phyloP scores from a whole-genome alignment of 1,140 invertebrate species.

The Drosophila lowei region DNA sequence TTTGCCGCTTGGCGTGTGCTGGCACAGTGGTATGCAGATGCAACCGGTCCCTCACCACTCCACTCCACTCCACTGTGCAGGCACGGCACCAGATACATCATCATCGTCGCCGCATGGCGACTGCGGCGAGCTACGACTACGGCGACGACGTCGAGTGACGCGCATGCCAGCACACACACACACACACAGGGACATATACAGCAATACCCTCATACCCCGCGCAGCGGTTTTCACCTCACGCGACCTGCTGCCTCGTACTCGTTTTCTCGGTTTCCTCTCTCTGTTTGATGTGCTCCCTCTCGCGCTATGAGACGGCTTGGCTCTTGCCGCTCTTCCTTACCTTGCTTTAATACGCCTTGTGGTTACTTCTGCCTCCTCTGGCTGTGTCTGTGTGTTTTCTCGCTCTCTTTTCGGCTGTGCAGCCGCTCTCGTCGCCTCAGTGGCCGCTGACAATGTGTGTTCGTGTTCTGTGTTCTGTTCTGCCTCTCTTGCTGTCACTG shows the following conservation, averaged over 20 bases:
- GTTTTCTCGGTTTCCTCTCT: constrained; percentile 15
- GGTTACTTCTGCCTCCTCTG: no score
- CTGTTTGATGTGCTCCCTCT: not conserved
- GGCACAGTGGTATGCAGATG: constrained; percentile 1
- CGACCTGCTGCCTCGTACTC: constrained; percentile 46
- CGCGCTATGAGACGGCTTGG: no score
- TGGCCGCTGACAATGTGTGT: no score
- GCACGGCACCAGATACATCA: not conserved
- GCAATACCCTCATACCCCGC: not conserved
- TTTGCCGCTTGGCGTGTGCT: constrained; percentile 24
- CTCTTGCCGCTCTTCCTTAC: not conserved
- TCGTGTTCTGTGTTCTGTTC: no score
- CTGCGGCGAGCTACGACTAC: no score
- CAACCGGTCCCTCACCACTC: constrained; percentile 11
- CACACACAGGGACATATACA: constrained; percentile 22
- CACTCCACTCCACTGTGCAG: constrained; percentile 6
- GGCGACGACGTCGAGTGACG: constrained; percentile 27
- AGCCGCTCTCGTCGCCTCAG: no score
- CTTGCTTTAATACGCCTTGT: no score
- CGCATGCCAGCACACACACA: constrained; percentile 51
- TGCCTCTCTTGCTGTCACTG: no score
- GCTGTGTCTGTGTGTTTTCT: no score
- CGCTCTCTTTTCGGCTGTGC: no score
- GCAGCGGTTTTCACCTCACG: constrained; percentile 51
- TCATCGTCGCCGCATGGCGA: constrained; percentile 16